These are phyloP conservation scores for Tetragonisca angustula DNA, from an alignment of 2,888 invertebrate genomes.

Conservation along the genomic window DNA sequence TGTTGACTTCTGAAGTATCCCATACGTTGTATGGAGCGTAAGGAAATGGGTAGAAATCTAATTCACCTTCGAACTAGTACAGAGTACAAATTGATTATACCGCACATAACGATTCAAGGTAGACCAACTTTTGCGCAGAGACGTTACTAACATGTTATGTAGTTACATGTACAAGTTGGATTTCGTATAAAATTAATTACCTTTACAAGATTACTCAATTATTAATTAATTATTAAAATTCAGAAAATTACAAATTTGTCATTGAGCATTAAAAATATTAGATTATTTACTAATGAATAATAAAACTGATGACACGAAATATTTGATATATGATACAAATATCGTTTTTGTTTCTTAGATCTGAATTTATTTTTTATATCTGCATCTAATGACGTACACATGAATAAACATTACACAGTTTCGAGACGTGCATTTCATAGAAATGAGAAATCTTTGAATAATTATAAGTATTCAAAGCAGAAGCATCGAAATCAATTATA, in stretches of 20 bases:
- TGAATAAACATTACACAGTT: too few relatives aligned
- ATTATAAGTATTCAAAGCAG: not conserved
- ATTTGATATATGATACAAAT: not conserved
- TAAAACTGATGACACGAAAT: not conserved
- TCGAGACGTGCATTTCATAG: not conserved
- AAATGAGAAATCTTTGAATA: not conserved
- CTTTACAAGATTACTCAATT: not conserved
- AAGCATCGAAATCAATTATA: constrained; percentile 21
- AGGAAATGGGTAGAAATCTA: not conserved
- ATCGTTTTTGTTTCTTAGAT: not conserved
- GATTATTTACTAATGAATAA: not conserved
- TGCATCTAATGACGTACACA: too few relatives aligned
- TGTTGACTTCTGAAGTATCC: not conserved
- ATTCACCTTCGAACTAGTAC: not conserved
- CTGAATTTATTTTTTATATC: too few relatives aligned
- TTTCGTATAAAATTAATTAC: constrained; percentile 3
- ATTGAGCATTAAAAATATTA: not conserved
- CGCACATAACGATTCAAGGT: not conserved
- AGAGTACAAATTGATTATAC: not conserved
- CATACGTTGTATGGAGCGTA: not conserved
- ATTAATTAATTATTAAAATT: not conserved
- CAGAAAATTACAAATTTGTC: constrained; percentile 9
- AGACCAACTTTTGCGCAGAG: not conserved
- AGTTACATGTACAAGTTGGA: not conserved
- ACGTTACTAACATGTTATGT: not conserved